Conservation (phyloP, 30 jellyfish, hydroid and myxozoan genomes). For the Mastigias papua region DNA sequence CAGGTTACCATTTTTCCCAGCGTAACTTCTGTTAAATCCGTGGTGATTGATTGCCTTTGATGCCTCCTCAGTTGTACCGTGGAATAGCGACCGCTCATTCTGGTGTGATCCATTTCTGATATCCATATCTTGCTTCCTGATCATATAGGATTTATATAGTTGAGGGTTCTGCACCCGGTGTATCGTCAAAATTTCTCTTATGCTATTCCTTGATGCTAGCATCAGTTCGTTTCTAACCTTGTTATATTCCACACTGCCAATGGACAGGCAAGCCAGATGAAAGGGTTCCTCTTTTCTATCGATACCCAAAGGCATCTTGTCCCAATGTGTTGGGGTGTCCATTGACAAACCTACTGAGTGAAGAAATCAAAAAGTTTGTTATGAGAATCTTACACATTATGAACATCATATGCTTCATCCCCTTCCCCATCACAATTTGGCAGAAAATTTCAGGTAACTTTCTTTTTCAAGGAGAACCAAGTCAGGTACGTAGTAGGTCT, state of each 20-base stretch:
- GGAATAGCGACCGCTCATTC: constrained; percentile 29
- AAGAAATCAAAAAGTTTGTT: no score
- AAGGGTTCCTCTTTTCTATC: constrained; percentile 3
- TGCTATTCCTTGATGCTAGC: background rate
- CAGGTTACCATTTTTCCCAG: constrained; percentile 62
- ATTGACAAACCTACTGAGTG: no score
- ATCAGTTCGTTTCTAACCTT: background rate
- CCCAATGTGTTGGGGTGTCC: constrained; percentile 33
- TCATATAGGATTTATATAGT: no score
- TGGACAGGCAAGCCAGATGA: background rate
- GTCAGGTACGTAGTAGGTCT: no score
- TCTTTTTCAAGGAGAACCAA: no score
- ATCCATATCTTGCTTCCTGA: no score
- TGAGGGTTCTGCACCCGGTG: no score
- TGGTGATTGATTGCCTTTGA: constrained; percentile 20
- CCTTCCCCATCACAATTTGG: no score
- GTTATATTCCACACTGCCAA: background rate
- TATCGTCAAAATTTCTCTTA: background rate
- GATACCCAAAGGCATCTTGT: constrained; percentile 16
- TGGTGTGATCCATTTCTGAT: background rate
- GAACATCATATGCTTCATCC: no score
- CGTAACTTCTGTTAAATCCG: no score
- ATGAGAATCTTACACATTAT: no score
- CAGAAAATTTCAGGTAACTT: no score
- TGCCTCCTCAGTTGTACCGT: constrained; percentile 27